Evolutionary conservation across 2,888 invertebrate genomes (phyloP).

Genomic region (Antheraea assamensis): DNA sequence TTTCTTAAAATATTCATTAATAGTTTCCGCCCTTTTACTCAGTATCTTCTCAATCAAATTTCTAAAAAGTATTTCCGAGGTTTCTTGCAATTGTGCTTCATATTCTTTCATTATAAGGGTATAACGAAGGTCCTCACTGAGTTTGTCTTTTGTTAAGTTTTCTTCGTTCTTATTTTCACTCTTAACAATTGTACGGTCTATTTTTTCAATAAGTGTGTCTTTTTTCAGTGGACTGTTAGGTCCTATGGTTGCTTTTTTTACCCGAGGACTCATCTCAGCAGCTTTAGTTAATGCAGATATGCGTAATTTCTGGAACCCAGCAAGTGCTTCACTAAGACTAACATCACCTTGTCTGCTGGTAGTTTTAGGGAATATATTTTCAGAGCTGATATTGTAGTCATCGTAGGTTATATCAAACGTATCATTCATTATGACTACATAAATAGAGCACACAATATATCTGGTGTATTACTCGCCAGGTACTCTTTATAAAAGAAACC

Average conservation of each 20-base stretch:
- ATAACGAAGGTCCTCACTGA: slow-evolving; percentile 61
- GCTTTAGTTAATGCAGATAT: slow-evolving; percentile 83
- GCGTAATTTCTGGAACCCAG: slow-evolving; percentile 77
- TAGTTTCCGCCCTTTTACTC: slow-evolving; percentile 56
- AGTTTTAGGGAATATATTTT: slow-evolving; percentile 42
- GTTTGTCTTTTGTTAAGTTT: slow-evolving; percentile 58
- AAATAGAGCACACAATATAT: not conserved
- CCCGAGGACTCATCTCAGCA: slow-evolving; percentile 73
- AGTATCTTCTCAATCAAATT: slow-evolving; percentile 66
- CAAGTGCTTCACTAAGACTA: slow-evolving; percentile 57
- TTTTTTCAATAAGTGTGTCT: slow-evolving; percentile 30
- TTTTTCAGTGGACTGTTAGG: slow-evolving; percentile 50
- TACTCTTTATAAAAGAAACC: not conserved
- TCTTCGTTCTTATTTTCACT: slow-evolving; percentile 42
- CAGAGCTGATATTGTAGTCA: slow-evolving; percentile 41
- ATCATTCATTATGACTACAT: slow-evolving; percentile 43
- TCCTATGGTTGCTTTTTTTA: slow-evolving; percentile 75
- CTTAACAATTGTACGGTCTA: slow-evolving; percentile 24
- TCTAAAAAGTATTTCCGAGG: slow-evolving; percentile 55
- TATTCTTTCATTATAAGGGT: slow-evolving; percentile 63
- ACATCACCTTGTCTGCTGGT: slow-evolving; percentile 48
- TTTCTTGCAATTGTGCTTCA: slow-evolving; percentile 57
- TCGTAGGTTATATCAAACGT: slow-evolving; percentile 28
- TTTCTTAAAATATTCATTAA: slow-evolving; percentile 57
- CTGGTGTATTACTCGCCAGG: not conserved